These are phyloP conservation scores for Drosophila santomea DNA, from an alignment of 1,140 invertebrate species.

Conservation along the genomic window DNA sequence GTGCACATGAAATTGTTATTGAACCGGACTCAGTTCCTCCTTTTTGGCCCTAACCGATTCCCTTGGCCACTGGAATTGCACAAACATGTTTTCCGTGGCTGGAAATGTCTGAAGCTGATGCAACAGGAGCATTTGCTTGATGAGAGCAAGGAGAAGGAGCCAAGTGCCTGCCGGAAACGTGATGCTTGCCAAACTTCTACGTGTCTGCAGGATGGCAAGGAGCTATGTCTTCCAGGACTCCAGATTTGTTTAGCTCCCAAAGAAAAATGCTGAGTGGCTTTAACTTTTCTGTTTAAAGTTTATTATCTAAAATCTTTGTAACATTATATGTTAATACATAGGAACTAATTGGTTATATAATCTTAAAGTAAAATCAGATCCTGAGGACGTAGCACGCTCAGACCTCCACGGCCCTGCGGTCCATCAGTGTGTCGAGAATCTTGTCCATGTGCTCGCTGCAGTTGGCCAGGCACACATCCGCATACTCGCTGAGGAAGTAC, in stretches of 20 bases:
- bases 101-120: too few species aligned
- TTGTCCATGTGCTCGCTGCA: conserved; percentile 77
- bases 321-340: conserved; percentile 63
- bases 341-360: conserved; percentile 6
- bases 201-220: too few species aligned
- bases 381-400: conserved; percentile 2
- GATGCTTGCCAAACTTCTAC: too few species aligned
- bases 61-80: too few species aligned
- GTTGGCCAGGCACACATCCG: conserved; percentile 69
- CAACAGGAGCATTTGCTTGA: too few species aligned
- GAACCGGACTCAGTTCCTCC: too few species aligned
- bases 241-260: background rate
- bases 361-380: background rate
- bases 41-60: too few species aligned
- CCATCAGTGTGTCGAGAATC: conserved; percentile 68
- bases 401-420: conserved; percentile 56
- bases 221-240: too few species aligned
- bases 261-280: background rate
- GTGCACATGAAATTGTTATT: too few species aligned
- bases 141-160: too few species aligned
- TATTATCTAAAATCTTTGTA: conserved; percentile 37
- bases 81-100: too few species aligned
- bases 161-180: too few species aligned
- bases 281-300: conserved; percentile 5
- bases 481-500: conserved; percentile 60